Conservation (phyloP, 2,113 vertebrate genomes). For the Zapornia atra region DNA sequence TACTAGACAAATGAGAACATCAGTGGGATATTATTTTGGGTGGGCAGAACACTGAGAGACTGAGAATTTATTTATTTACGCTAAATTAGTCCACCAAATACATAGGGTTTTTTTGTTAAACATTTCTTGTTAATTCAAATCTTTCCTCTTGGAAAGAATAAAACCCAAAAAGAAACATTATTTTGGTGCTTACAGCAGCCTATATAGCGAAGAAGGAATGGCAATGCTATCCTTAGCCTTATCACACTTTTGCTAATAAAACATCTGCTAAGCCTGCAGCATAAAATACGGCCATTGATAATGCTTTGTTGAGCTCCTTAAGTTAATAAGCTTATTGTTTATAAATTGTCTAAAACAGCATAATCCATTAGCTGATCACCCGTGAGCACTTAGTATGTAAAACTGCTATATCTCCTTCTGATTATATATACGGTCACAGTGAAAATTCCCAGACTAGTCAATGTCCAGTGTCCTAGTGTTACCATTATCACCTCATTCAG, state of each 20-base stretch:
- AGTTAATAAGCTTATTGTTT: background rate
- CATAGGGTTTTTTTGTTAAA: background rate
- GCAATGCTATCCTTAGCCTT: background rate
- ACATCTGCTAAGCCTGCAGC: background rate
- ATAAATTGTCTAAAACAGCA: background rate
- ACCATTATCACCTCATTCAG: background rate
- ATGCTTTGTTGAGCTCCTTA: background rate
- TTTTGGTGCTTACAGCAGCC: background rate
- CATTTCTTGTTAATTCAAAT: background rate
- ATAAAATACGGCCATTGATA: background rate
- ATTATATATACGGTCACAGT: background rate
- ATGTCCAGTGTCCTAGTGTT: background rate
- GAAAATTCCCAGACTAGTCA: background rate
- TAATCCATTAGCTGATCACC: background rate
- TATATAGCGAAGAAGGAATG: background rate
- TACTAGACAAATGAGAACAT: background rate
- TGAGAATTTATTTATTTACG: background rate
- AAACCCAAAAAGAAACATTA: background rate
- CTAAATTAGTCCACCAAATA: background rate
- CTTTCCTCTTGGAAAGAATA: background rate
- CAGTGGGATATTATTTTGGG: background rate
- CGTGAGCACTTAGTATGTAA: background rate
- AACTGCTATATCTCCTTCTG: fast-evolving
- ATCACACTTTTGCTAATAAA: background rate
- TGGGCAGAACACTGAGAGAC: background rate